Conservation (phyloP, 2,888 invertebrate genomes). For the Volucella inanis region DNA sequence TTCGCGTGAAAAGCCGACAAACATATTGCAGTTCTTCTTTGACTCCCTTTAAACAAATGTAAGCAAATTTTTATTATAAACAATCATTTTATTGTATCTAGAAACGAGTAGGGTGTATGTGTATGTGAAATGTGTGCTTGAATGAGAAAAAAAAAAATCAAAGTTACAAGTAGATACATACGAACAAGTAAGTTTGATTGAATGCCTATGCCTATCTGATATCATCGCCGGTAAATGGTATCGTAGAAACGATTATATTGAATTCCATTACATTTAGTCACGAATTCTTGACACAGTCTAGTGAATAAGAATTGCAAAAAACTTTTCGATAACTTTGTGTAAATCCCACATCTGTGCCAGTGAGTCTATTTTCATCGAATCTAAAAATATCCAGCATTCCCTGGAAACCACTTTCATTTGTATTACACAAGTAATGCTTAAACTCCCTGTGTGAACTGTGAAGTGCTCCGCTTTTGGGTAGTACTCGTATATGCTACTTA, state of each 20-base stretch:
- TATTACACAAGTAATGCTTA: not conserved
- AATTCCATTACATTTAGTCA: not conserved
- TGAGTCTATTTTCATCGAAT: constrained; percentile 56
- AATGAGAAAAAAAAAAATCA: not conserved
- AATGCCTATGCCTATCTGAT: constrained; percentile 37
- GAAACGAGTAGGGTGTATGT: not conserved
- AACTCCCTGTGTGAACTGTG: no score
- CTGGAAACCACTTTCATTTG: constrained; percentile 60
- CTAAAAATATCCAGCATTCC: constrained; percentile 54
- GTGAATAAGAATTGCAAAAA: constrained; percentile 20
- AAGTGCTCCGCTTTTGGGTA: constrained; percentile 6
- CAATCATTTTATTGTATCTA: constrained; percentile 4
- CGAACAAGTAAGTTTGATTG: not conserved
- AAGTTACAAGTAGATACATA: not conserved
- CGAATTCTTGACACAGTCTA: constrained; percentile 11
- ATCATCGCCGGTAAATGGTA: constrained; percentile 27
- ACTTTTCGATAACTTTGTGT: constrained; percentile 5
- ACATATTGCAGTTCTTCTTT: constrained; percentile 29
- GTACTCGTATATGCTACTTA: not conserved
- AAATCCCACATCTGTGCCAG: constrained; percentile 40
- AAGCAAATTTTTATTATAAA: constrained; percentile 42
- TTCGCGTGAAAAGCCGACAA: constrained; percentile 34
- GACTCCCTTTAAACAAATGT: constrained; percentile 35
- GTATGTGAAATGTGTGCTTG: not conserved
- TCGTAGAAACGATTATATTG: not conserved